Conservation (phyloP, 92 coral and sea anemone genomes). For the Bergia sp. region DNA sequence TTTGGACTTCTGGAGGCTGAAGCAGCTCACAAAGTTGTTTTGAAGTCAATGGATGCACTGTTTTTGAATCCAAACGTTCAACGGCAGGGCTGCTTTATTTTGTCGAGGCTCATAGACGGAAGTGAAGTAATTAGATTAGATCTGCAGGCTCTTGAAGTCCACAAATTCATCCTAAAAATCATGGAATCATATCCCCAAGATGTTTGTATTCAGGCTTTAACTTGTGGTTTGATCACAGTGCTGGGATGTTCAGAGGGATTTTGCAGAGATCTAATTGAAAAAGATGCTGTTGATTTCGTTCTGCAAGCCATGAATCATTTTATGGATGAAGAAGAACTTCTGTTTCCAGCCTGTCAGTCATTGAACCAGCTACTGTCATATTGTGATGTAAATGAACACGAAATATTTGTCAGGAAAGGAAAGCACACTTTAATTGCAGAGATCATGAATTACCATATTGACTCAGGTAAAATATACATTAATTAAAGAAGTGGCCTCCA, state of each 20-base stretch:
- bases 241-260: constrained; percentile 42
- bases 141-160: constrained; percentile 44
- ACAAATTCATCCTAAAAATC: constrained; percentile 47
- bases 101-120: constrained; percentile 63
- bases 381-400: constrained; percentile 42
- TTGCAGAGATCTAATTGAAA: constrained; percentile 45
- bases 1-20: constrained; percentile 46
- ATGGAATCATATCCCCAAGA: constrained; percentile 60
- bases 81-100: constrained; percentile 59
- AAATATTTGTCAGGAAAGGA: constrained; percentile 53
- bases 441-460: constrained; percentile 52
- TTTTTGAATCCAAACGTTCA: constrained; percentile 61
- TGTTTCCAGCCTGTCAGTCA: constrained; percentile 67
- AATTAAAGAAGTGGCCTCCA: not conserved
- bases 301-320: constrained; percentile 65
- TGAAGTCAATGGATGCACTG: constrained; percentile 56
- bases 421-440: constrained; percentile 59
- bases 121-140: constrained; percentile 50
- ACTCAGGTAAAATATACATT: constrained; percentile 60
- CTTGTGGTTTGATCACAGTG: constrained; percentile 65
- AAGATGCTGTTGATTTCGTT: constrained; percentile 56
- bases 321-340: constrained; percentile 76
- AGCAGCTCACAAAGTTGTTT: constrained; percentile 57
- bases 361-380: constrained; percentile 54
- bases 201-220: constrained; percentile 63